Conservation (phyloP, 2,888 invertebrate genomes). For the Hypsopygia costalis region DNA sequence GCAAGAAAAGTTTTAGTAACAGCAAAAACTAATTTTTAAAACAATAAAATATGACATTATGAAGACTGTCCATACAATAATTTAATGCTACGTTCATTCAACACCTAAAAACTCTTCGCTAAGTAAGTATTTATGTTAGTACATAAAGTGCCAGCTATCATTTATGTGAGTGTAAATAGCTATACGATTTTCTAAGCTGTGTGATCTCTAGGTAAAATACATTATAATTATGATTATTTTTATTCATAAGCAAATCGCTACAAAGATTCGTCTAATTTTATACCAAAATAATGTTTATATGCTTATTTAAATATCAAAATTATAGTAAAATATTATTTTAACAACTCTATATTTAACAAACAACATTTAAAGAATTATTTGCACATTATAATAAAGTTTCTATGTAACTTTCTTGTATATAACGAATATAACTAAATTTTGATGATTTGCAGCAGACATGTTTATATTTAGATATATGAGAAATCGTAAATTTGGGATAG, state of each 20-base stretch:
- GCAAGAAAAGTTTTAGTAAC: too few relatives aligned
- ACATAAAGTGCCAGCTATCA: slow-evolving; percentile 68
- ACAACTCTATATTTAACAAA: neutral
- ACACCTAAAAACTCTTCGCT: slow-evolving; percentile 50
- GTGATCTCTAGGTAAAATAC: slow-evolving; percentile 36
- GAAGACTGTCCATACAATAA: slow-evolving; percentile 13
- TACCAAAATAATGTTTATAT: neutral
- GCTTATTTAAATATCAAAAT: neutral
- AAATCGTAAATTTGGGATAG: too few relatives aligned
- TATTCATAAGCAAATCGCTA: slow-evolving; percentile 8
- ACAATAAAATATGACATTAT: neutral
- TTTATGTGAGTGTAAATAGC: slow-evolving; percentile 53
- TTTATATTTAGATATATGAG: too few relatives aligned
- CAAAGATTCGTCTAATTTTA: slow-evolving; percentile 12
- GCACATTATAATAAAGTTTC: neutral
- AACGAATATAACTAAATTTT: too few relatives aligned
- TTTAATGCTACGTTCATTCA: slow-evolving; percentile 35
- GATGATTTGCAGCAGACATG: too few relatives aligned
- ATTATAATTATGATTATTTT: slow-evolving; percentile 18
- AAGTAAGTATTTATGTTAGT: slow-evolving; percentile 41
- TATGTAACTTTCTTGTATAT: too few relatives aligned
- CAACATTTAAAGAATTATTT: neutral
- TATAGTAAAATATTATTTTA: slow-evolving; percentile 1
- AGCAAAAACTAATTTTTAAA: neutral
- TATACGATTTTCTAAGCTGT: slow-evolving; percentile 50